phyloP scores from a whole-genome alignment of 2,797 vertebrate species.

The Mustela erminea region DNA sequence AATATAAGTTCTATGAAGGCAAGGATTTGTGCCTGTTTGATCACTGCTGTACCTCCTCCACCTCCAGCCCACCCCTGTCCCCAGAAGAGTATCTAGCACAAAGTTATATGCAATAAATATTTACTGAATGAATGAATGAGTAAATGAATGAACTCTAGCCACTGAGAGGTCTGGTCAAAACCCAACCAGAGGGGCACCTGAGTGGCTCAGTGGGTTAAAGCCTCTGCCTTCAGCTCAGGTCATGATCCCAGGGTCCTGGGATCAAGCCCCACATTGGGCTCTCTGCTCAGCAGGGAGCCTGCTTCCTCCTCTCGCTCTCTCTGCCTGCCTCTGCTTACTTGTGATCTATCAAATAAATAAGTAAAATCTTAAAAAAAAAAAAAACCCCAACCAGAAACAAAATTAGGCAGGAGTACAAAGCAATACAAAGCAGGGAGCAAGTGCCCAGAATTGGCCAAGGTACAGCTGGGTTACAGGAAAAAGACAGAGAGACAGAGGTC shows the following conservation, averaged over 20 bases:
- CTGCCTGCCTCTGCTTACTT: too few species aligned
- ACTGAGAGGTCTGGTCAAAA: not conserved
- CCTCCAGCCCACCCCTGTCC: not conserved
- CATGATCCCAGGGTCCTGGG: too few species aligned
- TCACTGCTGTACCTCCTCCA: not conserved
- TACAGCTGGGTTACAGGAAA: not conserved
- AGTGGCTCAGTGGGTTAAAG: too few species aligned
- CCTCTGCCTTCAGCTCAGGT: too few species aligned
- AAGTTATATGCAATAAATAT: not conserved
- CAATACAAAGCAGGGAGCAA: not conserved
- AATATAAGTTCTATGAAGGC: not conserved
- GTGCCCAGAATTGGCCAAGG: not conserved
- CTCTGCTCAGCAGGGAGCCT: too few species aligned
- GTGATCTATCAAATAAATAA: too few species aligned
- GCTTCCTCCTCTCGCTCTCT: too few species aligned
- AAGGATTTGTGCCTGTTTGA: not conserved
- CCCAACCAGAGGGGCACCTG: not conserved
- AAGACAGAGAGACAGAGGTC: not conserved
- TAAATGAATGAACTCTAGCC: not conserved
- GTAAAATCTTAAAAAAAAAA: not conserved
- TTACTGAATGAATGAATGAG: not conserved
- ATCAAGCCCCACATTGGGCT: too few species aligned
- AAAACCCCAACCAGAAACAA: not conserved
- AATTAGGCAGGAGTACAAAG: not conserved
- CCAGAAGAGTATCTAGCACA: not conserved